A percentile compares a stretch with the other conserved stretches of the same genome.
These are phyloP conservation scores for Monopis laevigella DNA, from an alignment of 2,888 invertebrate genomes.

Conservation along the genomic window DNA sequence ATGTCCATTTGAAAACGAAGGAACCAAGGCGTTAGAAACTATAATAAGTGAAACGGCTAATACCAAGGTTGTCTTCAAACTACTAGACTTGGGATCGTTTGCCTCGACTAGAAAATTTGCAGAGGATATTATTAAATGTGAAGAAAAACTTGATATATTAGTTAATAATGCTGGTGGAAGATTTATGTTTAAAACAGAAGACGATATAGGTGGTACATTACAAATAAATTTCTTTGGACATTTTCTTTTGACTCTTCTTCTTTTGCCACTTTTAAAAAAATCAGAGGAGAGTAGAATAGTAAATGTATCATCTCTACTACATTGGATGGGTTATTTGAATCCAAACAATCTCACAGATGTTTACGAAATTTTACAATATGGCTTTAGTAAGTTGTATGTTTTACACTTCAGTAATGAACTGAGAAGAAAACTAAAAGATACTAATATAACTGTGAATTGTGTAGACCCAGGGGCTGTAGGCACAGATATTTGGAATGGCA, in stretches of 20 bases:
- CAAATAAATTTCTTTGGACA: conserved; percentile 95
- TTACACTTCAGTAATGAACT: conserved; percentile 77
- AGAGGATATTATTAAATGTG: conserved; percentile 33
- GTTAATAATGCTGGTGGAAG: conserved; percentile 48
- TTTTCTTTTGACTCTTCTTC: conserved; percentile 87
- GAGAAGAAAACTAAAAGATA: conserved; percentile 68
- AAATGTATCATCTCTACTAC: conserved; percentile 81
- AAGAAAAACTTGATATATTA: conserved; percentile 37
- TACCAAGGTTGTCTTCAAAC: conserved; percentile 19
- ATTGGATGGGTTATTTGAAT: conserved; percentile 74
- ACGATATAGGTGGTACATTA: conserved; percentile 88
- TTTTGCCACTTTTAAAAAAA: conserved; percentile 80
- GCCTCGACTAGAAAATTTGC: conserved; percentile 48
- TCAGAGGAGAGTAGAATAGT: conserved; percentile 80
- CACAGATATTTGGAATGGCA: conserved; percentile 65
- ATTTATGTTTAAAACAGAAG: conserved; percentile 70
- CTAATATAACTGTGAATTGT: conserved; percentile 78
- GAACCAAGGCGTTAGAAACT: conserved; percentile 22
- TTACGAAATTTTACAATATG: conserved; percentile 46
- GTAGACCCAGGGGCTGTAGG: conserved; percentile 88
- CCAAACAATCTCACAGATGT: conserved; percentile 66
- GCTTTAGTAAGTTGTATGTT: conserved; percentile 75
- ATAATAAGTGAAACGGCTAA: conserved; percentile 22
- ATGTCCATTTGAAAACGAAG: conserved; percentile 30
- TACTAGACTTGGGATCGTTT: conserved; percentile 29